Evolutionary conservation across 2,113 vertebrate species (phyloP), one percentile per base, ranked within the genome.

Genomic region (Crotalus horridus): DNA sequence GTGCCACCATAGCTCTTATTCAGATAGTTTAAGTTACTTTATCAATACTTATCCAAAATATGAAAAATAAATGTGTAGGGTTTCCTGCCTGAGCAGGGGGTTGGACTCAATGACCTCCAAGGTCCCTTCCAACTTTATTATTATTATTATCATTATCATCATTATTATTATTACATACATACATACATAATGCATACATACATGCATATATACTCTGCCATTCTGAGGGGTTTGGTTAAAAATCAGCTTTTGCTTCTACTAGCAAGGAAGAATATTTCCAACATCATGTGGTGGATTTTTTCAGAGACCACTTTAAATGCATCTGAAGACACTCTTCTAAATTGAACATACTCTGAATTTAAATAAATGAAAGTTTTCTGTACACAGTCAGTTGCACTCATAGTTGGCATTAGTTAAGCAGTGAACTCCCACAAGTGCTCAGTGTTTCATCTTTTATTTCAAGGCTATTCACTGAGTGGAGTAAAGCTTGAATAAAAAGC

Each of bases 381-480:
- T 23, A 90, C 51, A 21, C 51, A 74, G 89, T 23, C 29, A 81
- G 61, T 51, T 51, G 29, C 6, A 54, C 51, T 54, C n/a, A 5
- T 17, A 81, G 91, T 81, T 93, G 88, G 13, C 3, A 90, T 12
- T 46, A 85, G 89, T 90, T 91, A 64, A 90, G 90, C 90, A 88
- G 1, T 54, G 91, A 59, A 24, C 87, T 9, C 61, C 48, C 33
- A 56, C 33, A 92, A 88, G 29, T 21, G 26, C 10, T n/a, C 23
- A 9, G 55, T 33, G n/a, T 85, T 90, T 86, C 39, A n/a, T 43
- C 92, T 90, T 90, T 93, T 86, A 90, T 90, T 21, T 90, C 29
- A 23, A 43, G 69, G 33, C 69, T 85, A 33, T 85, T 85, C 69
- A 89, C 24, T 15, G 43, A 58, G 33, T 7, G 1, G 46, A 81